Evolutionary conservation across 1,140 invertebrate species (phyloP), one percentile per base, ranked within the genome.

Genomic region (Trachelipus rathkii): DNA sequence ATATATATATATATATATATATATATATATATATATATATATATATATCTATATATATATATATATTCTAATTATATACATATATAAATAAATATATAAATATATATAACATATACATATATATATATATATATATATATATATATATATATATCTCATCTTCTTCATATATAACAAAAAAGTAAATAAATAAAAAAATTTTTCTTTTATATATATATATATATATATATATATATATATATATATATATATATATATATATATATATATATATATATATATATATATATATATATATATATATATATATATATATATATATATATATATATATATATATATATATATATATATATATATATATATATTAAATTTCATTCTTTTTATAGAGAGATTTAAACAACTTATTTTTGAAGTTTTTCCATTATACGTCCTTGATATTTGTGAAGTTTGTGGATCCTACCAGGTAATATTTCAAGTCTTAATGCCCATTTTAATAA

Each of bases 371-470:
- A 24, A 21, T 23, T 33, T 71, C 19, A 24, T 13, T 10, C 4
- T 53, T 23, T 45, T 44, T 21, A 43, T 68, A 53, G 70, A 76
- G 50, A 53, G 68, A 44, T 53, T 60, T 44, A 76, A 71, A 21
- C 66, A 44, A 44, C 46, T 43, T 33, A 21, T 76, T 23, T 72
- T 72, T 53, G 70, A 76, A 45, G 68, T 76, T 9, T 76, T 46
- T 23, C 68, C 75, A 4, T 44, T 71, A 15, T 76, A 71, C 15
- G 68, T 23, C 44, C 69, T 76, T 46, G 46, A 76, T 50, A 76
- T 71, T 13, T 71, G 69, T 8, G 69, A 72, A 60, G 69, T 60
- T 8, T 76, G 67, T 33, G 44, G 70, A 43, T 75, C 73, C 13
- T 75, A 44, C 19, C 73, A 75, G 66, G 73, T 75, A 21, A 75